Evolutionary conservation across 2,888 invertebrate species (phyloP).

Genomic region (Nymphalis urticae): DNA sequence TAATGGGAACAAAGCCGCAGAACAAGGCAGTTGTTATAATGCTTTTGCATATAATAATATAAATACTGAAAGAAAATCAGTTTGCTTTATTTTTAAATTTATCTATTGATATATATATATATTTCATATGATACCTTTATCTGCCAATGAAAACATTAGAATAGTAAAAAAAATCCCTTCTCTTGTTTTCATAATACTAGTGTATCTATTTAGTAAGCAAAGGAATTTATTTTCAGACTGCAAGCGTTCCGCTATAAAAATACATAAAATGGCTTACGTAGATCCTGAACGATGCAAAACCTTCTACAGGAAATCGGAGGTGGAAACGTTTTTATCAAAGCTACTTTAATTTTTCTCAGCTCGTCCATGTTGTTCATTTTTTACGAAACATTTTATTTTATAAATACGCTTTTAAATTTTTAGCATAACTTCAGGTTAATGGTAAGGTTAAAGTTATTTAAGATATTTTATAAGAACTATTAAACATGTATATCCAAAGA

Average conservation of each 20-base stretch:
- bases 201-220: not conserved
- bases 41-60: no score
- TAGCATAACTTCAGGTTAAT: not conserved
- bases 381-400: not conserved
- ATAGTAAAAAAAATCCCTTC: not conserved
- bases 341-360: not conserved
- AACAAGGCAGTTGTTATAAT: no score
- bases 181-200: not conserved
- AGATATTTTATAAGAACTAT: no score
- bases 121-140: no score
- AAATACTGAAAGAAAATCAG: no score
- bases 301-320: slow-evolving; percentile 50
- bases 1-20: no score
- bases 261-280: slow-evolving; percentile 51
- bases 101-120: no score
- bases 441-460: no score
- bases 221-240: slow-evolving; percentile 47
- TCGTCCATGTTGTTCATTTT: not conserved
- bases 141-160: no score
- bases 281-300: slow-evolving; percentile 44
- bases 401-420: not conserved
- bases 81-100: no score
- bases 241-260: slow-evolving; percentile 42
- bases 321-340: slow-evolving; percentile 30
- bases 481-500: no score